A percentile compares a stretch with the other conserved stretches of the same genome.
Evolutionary conservation across 2,797 vertebrate species (phyloP).

Genomic region (Cossypha niveicapilla): DNA sequence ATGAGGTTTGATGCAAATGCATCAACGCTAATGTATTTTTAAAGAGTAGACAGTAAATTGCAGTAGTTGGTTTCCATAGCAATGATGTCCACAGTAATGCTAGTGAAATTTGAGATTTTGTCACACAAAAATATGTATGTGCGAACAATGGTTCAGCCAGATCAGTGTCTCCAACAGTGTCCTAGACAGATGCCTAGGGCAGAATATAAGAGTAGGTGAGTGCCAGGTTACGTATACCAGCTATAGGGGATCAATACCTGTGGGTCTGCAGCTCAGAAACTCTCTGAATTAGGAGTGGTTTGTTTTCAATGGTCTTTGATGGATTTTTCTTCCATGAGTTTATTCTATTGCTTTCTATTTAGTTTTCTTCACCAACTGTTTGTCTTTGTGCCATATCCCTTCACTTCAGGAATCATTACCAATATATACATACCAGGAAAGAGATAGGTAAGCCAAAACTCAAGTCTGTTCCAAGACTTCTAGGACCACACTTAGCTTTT

Average conservation of each 20-base stretch:
- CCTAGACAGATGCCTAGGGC: not conserved
- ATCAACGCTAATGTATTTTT: constrained; percentile 1
- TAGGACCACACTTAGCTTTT: not conserved
- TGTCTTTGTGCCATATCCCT: not conserved
- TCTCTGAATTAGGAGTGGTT: not conserved
- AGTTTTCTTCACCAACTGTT: not conserved
- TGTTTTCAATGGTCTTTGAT: not conserved
- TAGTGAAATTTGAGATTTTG: not conserved
- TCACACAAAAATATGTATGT: not conserved
- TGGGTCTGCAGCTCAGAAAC: not conserved
- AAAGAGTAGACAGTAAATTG: not conserved
- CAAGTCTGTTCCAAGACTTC: not conserved
- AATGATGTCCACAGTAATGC: not conserved
- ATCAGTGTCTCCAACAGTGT: not conserved
- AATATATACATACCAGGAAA: not conserved
- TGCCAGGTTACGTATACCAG: not conserved
- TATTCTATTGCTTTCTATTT: not conserved
- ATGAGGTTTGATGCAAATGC: not conserved
- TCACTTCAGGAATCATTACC: not conserved
- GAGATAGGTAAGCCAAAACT: not conserved
- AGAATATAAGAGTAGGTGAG: not conserved
- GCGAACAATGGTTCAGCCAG: not conserved
- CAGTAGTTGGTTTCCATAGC: constrained; percentile 22
- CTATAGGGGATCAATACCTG: not conserved
- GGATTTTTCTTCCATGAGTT: not conserved